Conservation (phyloP, 2,113 vertebrate species). For the Carollia perspicillata region DNA sequence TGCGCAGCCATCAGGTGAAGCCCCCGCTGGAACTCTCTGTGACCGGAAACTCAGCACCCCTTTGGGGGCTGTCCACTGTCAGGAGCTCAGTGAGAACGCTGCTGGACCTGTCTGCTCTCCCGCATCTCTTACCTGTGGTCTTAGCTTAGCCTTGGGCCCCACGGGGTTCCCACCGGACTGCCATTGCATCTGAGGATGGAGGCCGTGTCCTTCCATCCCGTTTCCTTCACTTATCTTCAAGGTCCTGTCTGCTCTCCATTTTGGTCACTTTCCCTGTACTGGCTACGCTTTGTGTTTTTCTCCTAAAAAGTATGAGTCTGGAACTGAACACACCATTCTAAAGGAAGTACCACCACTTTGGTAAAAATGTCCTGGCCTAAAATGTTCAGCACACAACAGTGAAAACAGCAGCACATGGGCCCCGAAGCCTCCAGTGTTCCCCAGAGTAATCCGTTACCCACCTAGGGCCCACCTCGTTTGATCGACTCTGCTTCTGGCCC, state of each 20-base stretch:
- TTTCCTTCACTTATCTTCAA: background rate
- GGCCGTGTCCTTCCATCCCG: background rate
- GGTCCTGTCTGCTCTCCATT: background rate
- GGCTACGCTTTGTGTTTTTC: background rate
- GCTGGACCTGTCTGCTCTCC: background rate
- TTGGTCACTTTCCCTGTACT: background rate
- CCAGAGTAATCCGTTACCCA: background rate
- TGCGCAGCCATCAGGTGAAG: background rate
- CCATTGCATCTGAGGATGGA: background rate
- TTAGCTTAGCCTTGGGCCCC: background rate
- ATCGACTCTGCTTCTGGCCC: background rate
- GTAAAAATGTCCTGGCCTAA: background rate
- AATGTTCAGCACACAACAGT: background rate
- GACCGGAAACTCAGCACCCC: background rate
- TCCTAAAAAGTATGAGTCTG: background rate
- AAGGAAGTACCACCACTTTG: background rate
- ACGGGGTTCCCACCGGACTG: background rate
- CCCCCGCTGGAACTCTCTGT: background rate
- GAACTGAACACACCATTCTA: background rate
- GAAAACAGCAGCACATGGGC: background rate
- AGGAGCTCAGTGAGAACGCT: background rate
- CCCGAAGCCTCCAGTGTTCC: too few relatives aligned
- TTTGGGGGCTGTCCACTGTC: too few relatives aligned
- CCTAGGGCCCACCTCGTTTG: fast-evolving
- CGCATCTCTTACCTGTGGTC: background rate